Percentiles rank a stretch among this genome's conserved stretches.
phyloP scores from a whole-genome alignment of 1,140 invertebrate species.

The Temnothorax nylanderi region DNA sequence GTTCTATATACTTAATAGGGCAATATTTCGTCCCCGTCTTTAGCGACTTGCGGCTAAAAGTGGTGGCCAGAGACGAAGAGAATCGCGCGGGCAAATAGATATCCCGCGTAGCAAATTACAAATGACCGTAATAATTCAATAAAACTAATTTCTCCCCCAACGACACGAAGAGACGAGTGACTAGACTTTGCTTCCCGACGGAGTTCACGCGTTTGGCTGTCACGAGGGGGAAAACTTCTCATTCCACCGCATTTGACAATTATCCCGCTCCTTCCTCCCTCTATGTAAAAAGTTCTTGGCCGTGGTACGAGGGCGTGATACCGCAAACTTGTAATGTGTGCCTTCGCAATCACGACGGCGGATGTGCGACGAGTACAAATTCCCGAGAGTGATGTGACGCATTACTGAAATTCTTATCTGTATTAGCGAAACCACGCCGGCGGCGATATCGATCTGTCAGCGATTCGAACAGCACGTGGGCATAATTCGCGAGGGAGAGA shows the following conservation, averaged over 20 bases:
- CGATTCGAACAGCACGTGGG: neutral
- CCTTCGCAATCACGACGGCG: conserved; percentile 6
- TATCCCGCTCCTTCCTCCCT: neutral
- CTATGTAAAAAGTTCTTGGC: neutral
- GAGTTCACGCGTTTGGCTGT: neutral
- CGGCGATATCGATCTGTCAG: neutral
- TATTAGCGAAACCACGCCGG: neutral
- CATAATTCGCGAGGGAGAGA: neutral
- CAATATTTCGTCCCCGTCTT: neutral
- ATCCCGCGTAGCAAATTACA: conserved; percentile 1
- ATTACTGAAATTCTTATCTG: conserved; percentile 51
- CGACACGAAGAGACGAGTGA: neutral
- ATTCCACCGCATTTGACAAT: neutral
- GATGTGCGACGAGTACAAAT: conserved; percentile 22
- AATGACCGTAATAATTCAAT: conserved; percentile 31
- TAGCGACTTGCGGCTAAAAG: neutral
- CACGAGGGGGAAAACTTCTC: conserved; percentile 21
- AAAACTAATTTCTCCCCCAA: neutral
- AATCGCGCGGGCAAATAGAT: neutral
- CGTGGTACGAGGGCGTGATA: neutral
- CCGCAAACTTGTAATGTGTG: neutral
- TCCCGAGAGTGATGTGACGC: conserved; percentile 20
- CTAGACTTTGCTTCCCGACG: neutral
- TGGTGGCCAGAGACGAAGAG: neutral
- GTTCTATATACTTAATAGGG: neutral